Evolutionary conservation across 2,113 vertebrate genomes (phyloP).

Genomic region (Entomyzon cyanotis): DNA sequence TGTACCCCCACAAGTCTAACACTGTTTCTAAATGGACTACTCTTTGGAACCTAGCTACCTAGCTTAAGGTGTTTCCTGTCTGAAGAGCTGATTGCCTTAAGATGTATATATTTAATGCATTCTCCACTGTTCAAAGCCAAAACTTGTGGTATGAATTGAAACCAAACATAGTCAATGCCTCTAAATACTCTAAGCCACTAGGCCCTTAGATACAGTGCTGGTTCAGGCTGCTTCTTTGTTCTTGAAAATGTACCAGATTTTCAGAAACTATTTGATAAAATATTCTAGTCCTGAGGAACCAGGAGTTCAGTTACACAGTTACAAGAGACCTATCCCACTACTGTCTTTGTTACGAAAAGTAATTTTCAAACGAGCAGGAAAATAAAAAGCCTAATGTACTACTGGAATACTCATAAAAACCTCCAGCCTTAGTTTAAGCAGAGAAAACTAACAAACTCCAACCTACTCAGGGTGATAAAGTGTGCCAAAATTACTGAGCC

Average conservation of each 20-base stretch:
- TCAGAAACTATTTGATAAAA: background rate
- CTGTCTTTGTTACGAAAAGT: background rate
- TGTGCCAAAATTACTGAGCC: background rate
- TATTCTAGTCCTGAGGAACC: background rate
- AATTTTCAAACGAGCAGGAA: background rate
- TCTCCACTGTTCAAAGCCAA: background rate
- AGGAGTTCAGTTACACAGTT: background rate
- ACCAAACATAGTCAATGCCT: background rate
- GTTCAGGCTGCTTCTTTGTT: background rate
- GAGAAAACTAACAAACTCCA: conserved; percentile 18
- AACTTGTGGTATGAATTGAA: background rate
- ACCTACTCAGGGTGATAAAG: background rate
- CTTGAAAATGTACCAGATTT: background rate
- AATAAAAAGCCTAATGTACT: background rate
- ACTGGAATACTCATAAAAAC: background rate
- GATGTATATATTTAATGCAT: background rate
- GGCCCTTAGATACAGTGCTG: background rate
- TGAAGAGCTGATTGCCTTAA: background rate
- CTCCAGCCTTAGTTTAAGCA: background rate
- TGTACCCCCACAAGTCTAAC: background rate
- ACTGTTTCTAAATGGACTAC: background rate
- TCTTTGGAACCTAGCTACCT: background rate
- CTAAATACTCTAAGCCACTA: background rate
- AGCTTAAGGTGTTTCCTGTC: background rate
- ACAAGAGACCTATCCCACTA: background rate